These are phyloP conservation scores for Eumacrocentrus americanus DNA, from an alignment of 2,888 invertebrate species.

Conservation along the genomic window DNA sequence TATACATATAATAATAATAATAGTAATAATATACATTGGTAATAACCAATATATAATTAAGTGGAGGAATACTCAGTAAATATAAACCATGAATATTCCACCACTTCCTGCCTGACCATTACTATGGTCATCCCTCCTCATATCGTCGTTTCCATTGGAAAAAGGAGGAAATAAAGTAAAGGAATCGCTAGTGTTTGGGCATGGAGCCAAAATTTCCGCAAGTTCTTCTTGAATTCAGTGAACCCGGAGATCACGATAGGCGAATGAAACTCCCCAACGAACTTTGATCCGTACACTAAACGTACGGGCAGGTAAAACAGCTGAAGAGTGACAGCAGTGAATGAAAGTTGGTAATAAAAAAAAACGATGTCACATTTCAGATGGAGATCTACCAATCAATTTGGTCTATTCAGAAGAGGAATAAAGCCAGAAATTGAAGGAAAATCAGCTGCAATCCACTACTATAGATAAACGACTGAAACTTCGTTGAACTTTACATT, in stretches of 20 bases:
- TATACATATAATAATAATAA: too few species aligned
- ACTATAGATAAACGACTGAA: not conserved
- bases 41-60: not conserved
- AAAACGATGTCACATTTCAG: not conserved
- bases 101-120: too few species aligned
- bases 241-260: constrained; percentile 17
- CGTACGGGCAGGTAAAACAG: too few species aligned
- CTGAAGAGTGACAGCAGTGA: too few species aligned
- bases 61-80: not conserved
- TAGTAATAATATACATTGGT: not conserved
- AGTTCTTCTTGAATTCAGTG: constrained; percentile 14
- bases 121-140: not conserved
- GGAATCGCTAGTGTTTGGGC: not conserved
- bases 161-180: not conserved
- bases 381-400: not conserved
- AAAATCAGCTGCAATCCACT: not conserved
- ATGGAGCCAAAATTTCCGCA: not conserved
- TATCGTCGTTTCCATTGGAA: not conserved
- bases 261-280: constrained; percentile 14
- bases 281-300: constrained; percentile 4
- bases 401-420: not conserved
- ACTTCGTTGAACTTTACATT: not conserved
- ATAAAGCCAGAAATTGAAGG: constrained; percentile 1
- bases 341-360: not conserved
- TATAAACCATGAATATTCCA: not conserved